phyloP scores from a whole-genome alignment of 37 sponge, comb jelly and placozoan genomes.

The Spongilla lacustris region DNA sequence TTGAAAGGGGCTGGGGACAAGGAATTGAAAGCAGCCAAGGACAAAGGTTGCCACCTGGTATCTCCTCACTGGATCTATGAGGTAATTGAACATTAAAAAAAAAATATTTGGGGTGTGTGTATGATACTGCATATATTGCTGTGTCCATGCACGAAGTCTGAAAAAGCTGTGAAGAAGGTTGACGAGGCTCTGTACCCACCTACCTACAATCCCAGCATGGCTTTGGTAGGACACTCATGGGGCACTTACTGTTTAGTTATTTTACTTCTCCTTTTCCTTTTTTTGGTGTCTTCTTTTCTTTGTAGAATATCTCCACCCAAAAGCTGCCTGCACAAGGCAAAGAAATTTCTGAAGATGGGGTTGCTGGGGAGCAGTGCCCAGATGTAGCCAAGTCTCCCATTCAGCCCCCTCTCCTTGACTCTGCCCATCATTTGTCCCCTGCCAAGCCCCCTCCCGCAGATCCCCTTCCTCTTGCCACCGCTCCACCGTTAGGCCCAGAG shows the following conservation, averaged over 20 bases:
- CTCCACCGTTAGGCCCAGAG: neutral
- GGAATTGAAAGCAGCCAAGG: slow-evolving; percentile 63
- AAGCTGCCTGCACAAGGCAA: neutral
- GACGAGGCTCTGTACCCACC: slow-evolving; percentile 66
- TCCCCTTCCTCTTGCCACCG: neutral
- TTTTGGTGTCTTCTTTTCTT: neutral
- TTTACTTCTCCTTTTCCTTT: too few species aligned
- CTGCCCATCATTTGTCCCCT: neutral
- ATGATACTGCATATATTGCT: neutral
- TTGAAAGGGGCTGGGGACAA: slow-evolving; percentile 41
- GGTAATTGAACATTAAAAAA: slow-evolving; percentile 31
- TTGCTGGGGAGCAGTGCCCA: neutral
- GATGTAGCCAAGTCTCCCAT: neutral
- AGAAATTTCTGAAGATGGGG: neutral
- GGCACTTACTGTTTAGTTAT: neutral
- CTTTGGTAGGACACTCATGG: slow-evolving; percentile 33
- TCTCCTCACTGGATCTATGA: slow-evolving; percentile 81
- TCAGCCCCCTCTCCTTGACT: neutral
- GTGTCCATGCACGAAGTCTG: neutral
- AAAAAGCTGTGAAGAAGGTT: neutral
- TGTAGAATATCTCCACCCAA: neutral
- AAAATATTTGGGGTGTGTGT: neutral
- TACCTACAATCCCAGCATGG: slow-evolving; percentile 70
- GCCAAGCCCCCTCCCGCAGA: neutral
- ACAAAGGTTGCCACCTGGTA: slow-evolving; percentile 52